Base-by-base conservation (phyloP, 2,888 invertebrate genomes). In the Andrena praecox region DNA sequence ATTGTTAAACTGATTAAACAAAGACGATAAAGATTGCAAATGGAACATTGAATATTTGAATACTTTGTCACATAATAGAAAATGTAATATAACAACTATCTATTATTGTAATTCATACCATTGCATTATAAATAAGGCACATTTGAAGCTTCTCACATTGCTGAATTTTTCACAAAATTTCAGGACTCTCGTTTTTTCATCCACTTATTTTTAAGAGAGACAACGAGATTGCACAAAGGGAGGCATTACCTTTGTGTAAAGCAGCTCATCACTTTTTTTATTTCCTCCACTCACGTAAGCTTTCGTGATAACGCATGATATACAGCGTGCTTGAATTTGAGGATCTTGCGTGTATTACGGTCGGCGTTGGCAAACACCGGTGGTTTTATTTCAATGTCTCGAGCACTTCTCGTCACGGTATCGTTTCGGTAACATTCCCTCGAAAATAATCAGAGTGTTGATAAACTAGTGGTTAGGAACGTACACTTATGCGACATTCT, bases 271-370 rank as follows among this genome's bases (percentile, higher is more conserved):
- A 50, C 24, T 54, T 59, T 77, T 79, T 77, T 79, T 70, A 79
- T 79, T 79, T 70, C 77, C 56, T 64, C 20, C 4, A 70, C 70
- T 79, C 79, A 79, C 79, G 79, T 79, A 77, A 79, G 69, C 69
- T 79, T 79, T 4, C 79, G 79, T 79, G 79, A 79, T 70, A 77
- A 70, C 59, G 52, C 59, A 70, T 77, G 79, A 79, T 79, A 64
- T 59, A 79, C 50, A 31, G 50, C n/a, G 56, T 70, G 69, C 69
- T 79, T 59, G 79, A 77, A 60, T 69, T 79, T 33, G 77, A 60
- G 77, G 70, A 79, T 79, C 64, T 77, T 77, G 79, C 69, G 77
- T 79, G 79, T 64, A 62, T 56, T 33, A 70, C 29, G 77, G 35
- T 27, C 24, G 29, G 59, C 68, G 77, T 59, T 54, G 48, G 77